Base-by-base conservation (phyloP, 1,140 invertebrate species). In the Zaprionus capensis region DNA sequence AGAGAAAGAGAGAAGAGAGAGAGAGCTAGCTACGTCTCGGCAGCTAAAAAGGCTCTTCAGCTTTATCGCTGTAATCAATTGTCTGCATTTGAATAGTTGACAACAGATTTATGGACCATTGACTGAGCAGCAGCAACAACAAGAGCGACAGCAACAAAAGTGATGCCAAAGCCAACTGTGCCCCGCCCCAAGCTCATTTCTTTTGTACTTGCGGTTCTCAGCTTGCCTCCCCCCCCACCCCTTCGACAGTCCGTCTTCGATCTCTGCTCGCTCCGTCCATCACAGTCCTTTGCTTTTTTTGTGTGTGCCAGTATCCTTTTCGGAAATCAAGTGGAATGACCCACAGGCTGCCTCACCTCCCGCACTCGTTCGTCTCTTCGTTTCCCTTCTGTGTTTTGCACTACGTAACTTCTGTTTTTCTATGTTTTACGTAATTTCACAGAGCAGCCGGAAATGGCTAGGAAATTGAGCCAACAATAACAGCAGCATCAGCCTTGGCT, bases 11-110 rank as follows among this genome's bases (percentile, higher is more conserved):
- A 31, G 11, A 15, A 28, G 28, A 28, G 46, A 14, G 20, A 26
- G 36, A 41, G 20, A 41, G 6, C 7, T 1, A 31, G 7, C 28
- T 31, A 7, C 6, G 61, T 20, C 26, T 51, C n/a, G 15, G 56
- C 41, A 49, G 62, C 68, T 76, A 64, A 87, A 87, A 87, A 88
- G 84, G 81, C 84, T 84, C 84, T 90, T 88, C 84, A 88, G 78
- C 84, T 88, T 88, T 88, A 88, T 88, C 85, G 85, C 85, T 81
- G 85, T 90, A 90, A 90, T 90, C 85, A 90, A 90, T 90, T 90
- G 85, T 90, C 85, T 90, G 85, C 85, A 90, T 90, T 90, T 90
- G 85, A 90, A 90, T 90, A 90, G 85, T 90, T 90, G 85, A 91
- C 85, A 90, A 90, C 76, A 86, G 85, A 90, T 90, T 90, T 90